Percentiles rank a stretch among this genome's conserved stretches.
phyloP scores from a whole-genome alignment of 2,797 vertebrate genomes.

The Lycodopsis pacificus region DNA sequence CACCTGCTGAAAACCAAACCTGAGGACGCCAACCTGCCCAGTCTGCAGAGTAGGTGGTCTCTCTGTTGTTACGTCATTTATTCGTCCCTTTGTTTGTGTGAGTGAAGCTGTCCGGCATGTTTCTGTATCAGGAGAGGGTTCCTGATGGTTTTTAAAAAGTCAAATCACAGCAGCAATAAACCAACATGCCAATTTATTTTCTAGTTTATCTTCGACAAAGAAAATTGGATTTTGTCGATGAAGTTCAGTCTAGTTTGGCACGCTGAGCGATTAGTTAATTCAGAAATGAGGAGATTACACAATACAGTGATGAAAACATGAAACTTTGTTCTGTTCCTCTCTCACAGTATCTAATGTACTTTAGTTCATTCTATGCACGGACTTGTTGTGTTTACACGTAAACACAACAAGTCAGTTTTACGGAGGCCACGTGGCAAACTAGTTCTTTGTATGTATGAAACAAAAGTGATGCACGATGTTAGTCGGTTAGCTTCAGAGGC shows the following conservation, averaged over 20 bases:
- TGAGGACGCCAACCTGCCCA: conserved; percentile 96
- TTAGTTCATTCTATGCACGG: not conserved
- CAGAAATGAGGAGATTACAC: not conserved
- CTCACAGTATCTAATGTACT: not conserved
- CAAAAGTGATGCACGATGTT: not conserved
- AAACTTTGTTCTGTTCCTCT: not conserved
- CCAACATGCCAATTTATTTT: not conserved
- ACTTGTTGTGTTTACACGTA: not conserved
- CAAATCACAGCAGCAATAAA: not conserved
- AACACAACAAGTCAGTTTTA: not conserved
- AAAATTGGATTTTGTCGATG: not conserved
- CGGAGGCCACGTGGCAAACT: not conserved
- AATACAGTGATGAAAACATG: not conserved
- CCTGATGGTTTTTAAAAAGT: not conserved
- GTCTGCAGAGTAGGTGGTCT: conserved; percentile 93
- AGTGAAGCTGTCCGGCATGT: not conserved
- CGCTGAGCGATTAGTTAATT: not conserved
- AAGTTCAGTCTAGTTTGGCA: not conserved
- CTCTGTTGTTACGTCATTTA: not conserved
- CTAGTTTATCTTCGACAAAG: not conserved
- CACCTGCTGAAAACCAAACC: conserved; percentile 98
- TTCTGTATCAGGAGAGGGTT: not conserved
- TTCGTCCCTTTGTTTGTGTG: not conserved
- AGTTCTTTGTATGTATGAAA: not conserved
- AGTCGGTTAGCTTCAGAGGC: not conserved